Percentiles rank a stretch among this genome's conserved stretches.
Conservation (phyloP, 2,888 invertebrate species). For the Coenonympha glycerion region DNA sequence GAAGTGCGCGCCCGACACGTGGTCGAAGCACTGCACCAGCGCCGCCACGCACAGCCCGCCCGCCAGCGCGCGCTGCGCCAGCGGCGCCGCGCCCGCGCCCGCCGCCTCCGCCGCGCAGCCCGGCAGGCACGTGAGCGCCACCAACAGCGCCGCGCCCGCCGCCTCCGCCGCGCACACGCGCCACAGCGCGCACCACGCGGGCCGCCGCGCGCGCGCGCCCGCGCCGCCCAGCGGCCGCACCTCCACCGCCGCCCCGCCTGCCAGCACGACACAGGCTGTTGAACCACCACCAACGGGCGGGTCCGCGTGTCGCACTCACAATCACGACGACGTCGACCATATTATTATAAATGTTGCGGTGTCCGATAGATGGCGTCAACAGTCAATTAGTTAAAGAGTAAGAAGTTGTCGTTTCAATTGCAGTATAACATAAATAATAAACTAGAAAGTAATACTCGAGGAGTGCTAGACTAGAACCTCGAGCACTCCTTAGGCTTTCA, state of each 20-base stretch:
- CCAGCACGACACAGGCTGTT: constrained; percentile 43
- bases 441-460: no score
- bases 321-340: no score
- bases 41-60: constrained; percentile 81
- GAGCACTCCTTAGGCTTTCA: no score
- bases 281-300: no score
- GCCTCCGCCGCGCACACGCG: constrained; percentile 72
- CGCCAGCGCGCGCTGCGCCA: constrained; percentile 64
- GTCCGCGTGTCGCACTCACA: no score
- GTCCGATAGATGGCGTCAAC: no score
- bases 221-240: constrained; percentile 38
- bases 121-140: constrained; percentile 83
- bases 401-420: no score
- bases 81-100: constrained; percentile 36
- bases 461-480: no score
- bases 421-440: no score
- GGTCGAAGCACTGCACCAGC: constrained; percentile 83
- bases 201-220: background rate
- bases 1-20: constrained; percentile 84
- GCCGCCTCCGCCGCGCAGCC: constrained; percentile 44
- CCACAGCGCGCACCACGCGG: constrained; percentile 28
- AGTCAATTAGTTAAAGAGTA: no score
- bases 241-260: constrained; percentile 56
- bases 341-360: no score
- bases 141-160: constrained; percentile 79